These are phyloP conservation scores for Cheilosia impressa DNA, from an alignment of 2,888 invertebrate species.

Conservation along the genomic window DNA sequence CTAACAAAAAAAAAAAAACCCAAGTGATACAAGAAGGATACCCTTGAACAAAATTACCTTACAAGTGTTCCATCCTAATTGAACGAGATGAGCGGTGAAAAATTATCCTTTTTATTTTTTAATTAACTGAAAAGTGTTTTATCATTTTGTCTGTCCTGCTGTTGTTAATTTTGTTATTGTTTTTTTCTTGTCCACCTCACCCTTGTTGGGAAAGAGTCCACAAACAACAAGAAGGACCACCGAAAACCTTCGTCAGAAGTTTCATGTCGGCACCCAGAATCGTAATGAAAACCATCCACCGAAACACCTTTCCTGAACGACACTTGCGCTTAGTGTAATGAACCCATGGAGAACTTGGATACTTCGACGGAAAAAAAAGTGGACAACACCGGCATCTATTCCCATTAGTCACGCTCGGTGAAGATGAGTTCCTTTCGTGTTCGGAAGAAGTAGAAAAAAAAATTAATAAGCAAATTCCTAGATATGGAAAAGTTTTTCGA, in stretches of 20 bases:
- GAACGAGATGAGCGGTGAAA: constrained; percentile 77
- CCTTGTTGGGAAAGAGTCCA: constrained; percentile 14
- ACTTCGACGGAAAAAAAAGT: constrained; percentile 55
- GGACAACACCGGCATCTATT: constrained; percentile 75
- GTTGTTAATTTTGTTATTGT: constrained; percentile 63
- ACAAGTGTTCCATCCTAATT: constrained; percentile 77
- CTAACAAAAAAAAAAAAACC: neutral
- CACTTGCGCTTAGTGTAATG: constrained; percentile 74
- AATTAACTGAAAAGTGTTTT: constrained; percentile 77
- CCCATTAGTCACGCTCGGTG: constrained; percentile 73
- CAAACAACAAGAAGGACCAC: constrained; percentile 37
- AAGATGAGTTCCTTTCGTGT: constrained; percentile 63
- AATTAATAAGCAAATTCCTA: constrained; percentile 75
- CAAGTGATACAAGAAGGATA: constrained; percentile 42
- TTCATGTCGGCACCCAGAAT: constrained; percentile 65
- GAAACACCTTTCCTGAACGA: constrained; percentile 74
- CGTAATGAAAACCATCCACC: constrained; percentile 74
- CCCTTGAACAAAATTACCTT: constrained; percentile 76
- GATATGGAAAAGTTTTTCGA: constrained; percentile 71
- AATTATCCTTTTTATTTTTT: constrained; percentile 78
- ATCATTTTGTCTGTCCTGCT: constrained; percentile 69
- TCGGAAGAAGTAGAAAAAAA: constrained; percentile 54
- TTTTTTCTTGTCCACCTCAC: constrained; percentile 48
- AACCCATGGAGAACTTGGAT: constrained; percentile 63
- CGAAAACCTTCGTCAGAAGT: constrained; percentile 70